A percentile compares a stretch with the other conserved stretches of the same genome.
Evolutionary conservation across 1,140 invertebrate genomes (phyloP).

Genomic region (Brachionus sp.): DNA sequence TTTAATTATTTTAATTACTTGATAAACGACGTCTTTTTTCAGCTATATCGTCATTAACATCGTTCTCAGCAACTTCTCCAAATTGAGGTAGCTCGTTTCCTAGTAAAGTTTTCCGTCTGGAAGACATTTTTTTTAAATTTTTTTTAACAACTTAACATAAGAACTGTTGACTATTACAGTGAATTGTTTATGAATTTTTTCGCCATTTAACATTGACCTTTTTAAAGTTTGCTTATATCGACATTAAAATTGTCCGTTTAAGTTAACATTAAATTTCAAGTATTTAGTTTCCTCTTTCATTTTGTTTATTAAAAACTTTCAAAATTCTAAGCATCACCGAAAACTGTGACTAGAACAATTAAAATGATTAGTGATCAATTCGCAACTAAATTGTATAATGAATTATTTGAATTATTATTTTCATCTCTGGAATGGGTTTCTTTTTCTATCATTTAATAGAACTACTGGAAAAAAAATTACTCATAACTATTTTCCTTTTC

Average conservation of each 20-base stretch:
- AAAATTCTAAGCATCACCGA: too few relatives aligned
- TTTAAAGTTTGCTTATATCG: not conserved
- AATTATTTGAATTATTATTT: too few relatives aligned
- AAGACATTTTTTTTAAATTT: not conserved
- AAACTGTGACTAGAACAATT: too few relatives aligned
- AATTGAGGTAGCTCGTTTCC: slow-evolving; percentile 17
- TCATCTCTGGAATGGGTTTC: too few relatives aligned
- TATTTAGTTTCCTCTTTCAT: too few relatives aligned
- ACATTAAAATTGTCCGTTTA: not conserved
- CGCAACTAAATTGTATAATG: too few relatives aligned
- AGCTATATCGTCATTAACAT: not conserved
- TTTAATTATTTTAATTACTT: not conserved
- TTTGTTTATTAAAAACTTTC: too few relatives aligned
- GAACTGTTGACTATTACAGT: not conserved
- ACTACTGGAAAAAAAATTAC: too few relatives aligned
- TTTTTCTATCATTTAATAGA: too few relatives aligned
- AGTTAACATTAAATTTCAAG: not conserved
- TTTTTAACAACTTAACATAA: not conserved
- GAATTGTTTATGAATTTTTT: not conserved
- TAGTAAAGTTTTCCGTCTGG: not conserved
- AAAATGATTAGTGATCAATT: too few relatives aligned
- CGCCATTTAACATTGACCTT: not conserved
- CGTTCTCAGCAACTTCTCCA: not conserved
- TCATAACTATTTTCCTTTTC: too few relatives aligned
- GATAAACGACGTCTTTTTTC: slow-evolving; percentile 27